These are phyloP conservation scores for Tragelaphus scriptus DNA, from an alignment of 2,113 vertebrate species.

Conservation along the genomic window DNA sequence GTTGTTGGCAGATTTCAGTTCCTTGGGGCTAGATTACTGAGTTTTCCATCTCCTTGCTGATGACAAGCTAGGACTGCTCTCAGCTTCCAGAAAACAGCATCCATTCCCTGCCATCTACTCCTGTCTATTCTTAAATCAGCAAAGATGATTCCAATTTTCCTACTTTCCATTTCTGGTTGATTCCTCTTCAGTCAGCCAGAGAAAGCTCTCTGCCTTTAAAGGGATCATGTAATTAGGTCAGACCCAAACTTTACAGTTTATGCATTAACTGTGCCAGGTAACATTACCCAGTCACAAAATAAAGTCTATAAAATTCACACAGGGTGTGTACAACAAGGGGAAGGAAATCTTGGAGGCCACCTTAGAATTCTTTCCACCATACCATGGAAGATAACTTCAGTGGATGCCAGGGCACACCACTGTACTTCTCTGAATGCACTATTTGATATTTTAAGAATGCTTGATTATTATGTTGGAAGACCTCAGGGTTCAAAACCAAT, in stretches of 20 bases:
- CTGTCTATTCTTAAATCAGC: not conserved
- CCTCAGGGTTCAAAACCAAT: not conserved
- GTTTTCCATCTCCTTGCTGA: not conserved
- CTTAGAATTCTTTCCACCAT: not conserved
- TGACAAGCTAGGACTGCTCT: not conserved
- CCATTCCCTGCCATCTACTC: not conserved
- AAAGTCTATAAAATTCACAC: not conserved
- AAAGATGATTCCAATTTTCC: not conserved
- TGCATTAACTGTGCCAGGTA: not conserved
- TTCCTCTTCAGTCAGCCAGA: not conserved
- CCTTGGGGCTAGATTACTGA: accelerated
- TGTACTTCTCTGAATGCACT: not conserved
- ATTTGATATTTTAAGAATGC: not conserved
- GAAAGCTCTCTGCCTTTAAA: not conserved
- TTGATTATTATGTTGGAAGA: not conserved
- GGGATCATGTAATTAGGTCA: not conserved
- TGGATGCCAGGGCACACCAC: not conserved
- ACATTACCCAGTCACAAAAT: not conserved
- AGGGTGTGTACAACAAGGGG: too few relatives aligned
- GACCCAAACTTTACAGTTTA: not conserved
- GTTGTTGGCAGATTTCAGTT: not conserved
- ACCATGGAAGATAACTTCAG: not conserved
- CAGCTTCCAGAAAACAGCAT: not conserved
- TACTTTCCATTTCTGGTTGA: not conserved
- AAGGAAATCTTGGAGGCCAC: not conserved